Evolutionary conservation across 2,797 vertebrate genomes (phyloP).

Genomic region (Ctenosaura bakeri): DNA sequence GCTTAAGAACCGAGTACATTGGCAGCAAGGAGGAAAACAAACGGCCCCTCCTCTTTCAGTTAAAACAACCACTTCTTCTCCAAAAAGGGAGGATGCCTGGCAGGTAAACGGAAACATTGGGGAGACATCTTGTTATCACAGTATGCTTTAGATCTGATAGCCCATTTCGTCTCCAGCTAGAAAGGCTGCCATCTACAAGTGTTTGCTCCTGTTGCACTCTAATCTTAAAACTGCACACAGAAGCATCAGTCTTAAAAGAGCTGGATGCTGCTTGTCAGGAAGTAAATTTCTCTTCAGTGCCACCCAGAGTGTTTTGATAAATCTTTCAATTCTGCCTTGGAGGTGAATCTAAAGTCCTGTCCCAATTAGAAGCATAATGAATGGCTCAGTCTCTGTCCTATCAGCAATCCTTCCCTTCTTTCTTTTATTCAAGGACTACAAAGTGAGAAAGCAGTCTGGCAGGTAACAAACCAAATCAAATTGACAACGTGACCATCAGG

Average conservation of each 20-base stretch:
- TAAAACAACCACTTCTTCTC: conserved; percentile 44
- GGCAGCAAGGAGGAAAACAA: conserved; percentile 66
- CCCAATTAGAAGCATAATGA: conserved; percentile 73
- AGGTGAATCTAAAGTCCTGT: conserved; percentile 60
- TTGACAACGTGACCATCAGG: conserved; percentile 61
- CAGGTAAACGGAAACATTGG: conserved; percentile 20
- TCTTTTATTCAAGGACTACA: conserved; percentile 53
- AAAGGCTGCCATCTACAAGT: conserved; percentile 50
- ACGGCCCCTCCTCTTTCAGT: conserved; percentile 57
- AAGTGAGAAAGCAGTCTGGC: conserved; percentile 57
- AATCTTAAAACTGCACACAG: conserved; percentile 63
- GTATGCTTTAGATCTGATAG: conserved; percentile 34
- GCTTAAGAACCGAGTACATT: conserved; percentile 63
- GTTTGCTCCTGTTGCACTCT: conserved; percentile 55
- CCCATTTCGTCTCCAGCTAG: conserved; percentile 27
- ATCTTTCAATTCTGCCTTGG: conserved; percentile 59
- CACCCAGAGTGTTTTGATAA: conserved; percentile 59
- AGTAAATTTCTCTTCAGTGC: conserved; percentile 60
- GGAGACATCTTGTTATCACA: conserved; percentile 44
- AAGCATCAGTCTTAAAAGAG: conserved; percentile 66
- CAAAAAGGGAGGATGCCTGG: conserved; percentile 41
- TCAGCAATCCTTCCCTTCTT: conserved; percentile 56
- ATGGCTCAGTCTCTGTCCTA: conserved; percentile 57
- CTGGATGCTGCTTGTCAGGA: conserved; percentile 56
- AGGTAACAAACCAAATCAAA: conserved; percentile 76